Base-by-base conservation (phyloP, 2,888 invertebrate species). In the Endotricha flammealis region DNA sequence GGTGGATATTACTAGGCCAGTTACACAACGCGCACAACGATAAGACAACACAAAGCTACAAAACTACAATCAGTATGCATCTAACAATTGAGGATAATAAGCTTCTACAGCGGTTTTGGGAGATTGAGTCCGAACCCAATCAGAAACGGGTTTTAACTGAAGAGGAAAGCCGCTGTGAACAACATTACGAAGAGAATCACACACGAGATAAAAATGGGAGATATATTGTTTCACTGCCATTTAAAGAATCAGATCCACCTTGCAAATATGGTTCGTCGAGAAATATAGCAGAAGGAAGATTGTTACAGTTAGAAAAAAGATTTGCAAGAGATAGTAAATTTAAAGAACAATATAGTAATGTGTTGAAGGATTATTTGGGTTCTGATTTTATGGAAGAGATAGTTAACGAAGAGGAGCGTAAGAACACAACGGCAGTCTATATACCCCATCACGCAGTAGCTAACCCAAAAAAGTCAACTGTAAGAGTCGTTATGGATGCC, bases 391-490 rank as follows among this genome's bases (percentile, higher is more conserved):
- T 55, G 16, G 16, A 16, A 16, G 16, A 16, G 16, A 16, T 16
- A 16, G 6, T 4, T 16, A 6, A 16, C 6, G 16, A 16, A 16
- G 6, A 6, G 4, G 16, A 16, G 4, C 16, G 16, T 6, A 16
- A 6, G 4, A 16, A 16, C 16, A 3, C 16, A 16, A 16, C 6
- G 6, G 16, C 43, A 2, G 40, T 50, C 1, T 54, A 57, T 16
- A 28, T 56, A 25, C 59, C 62, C 3, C 58, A 64, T 17, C 61
- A 58, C 29, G 53, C 61, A 0, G 54, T 64, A 0, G 12, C 60
- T 1, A 42, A 46, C 3, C 36, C 45, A 4, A 44, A 50, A 9
- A 48, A 36, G 8, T 13, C 16, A 0, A 44, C 50, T 2, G 38
- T 53, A 3, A 31, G 57, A 3, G 45, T 48, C 0, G 48, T 55